Percentiles rank a stretch among this genome's conserved stretches.
These are phyloP conservation scores for Tribolium freemani DNA, from an alignment of 2,888 invertebrate species.

Conservation along the genomic window DNA sequence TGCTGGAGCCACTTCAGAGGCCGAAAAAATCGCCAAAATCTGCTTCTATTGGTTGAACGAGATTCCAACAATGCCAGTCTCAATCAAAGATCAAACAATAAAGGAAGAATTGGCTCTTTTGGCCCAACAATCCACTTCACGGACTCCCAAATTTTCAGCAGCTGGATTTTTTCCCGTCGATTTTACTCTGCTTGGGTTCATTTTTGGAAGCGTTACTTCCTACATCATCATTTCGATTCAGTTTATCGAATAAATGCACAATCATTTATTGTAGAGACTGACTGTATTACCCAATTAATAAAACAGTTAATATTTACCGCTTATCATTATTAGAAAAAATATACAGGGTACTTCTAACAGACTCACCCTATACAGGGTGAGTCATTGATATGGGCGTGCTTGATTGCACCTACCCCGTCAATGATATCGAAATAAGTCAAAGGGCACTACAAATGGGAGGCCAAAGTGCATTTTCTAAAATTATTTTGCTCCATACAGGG, in stretches of 20 bases:
- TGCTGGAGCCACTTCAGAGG: conserved; percentile 10
- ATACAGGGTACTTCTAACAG: too few species aligned
- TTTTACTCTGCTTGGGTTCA: conserved; percentile 52
- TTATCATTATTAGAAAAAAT: too few species aligned
- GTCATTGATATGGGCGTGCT: too few species aligned
- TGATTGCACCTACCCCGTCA: too few species aligned
- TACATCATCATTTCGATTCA: conserved; percentile 57
- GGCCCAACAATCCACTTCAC: conserved; percentile 47
- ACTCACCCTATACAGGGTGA: too few species aligned
- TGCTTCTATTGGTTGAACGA: conserved; percentile 31
- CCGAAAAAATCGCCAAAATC: conserved; percentile 15
- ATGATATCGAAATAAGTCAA: too few species aligned
- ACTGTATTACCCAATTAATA: too few species aligned
- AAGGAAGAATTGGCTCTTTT: conserved; percentile 48
- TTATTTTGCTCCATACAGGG: too few species aligned
- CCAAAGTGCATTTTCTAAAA: too few species aligned
- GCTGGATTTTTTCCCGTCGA: conserved; percentile 55
- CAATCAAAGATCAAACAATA: conserved; percentile 14
- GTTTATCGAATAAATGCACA: conserved; percentile 39
- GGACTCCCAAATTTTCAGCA: conserved; percentile 52
- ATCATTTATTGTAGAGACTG: too few species aligned
- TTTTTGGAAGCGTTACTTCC: conserved; percentile 55
- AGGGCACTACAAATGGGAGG: too few species aligned
- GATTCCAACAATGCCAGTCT: conserved; percentile 20
- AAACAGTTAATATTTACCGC: too few species aligned